Percentiles rank a stretch among this genome's conserved stretches.
Conservation (phyloP, 2,113 vertebrate species). For the Odobenus rosmarus region DNA sequence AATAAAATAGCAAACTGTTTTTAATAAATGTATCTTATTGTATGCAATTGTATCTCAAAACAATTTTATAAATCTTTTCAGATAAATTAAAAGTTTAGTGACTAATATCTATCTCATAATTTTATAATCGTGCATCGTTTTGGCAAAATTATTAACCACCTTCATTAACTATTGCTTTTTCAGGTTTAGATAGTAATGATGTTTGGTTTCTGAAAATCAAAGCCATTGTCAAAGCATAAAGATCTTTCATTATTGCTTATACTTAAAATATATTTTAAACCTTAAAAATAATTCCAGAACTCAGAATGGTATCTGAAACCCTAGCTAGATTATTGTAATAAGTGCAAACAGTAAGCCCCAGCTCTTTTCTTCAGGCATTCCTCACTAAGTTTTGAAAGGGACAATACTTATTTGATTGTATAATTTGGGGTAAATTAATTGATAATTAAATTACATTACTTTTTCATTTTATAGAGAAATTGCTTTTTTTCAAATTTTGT, state of each 20-base stretch:
- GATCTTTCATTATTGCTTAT: neutral
- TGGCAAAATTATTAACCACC: neutral
- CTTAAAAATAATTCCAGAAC: neutral
- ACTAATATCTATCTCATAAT: neutral
- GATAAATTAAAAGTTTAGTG: neutral
- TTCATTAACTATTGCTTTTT: neutral
- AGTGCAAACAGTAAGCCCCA: neutral
- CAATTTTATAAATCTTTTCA: neutral
- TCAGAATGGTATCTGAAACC: neutral
- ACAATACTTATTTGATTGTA: constrained; percentile 34
- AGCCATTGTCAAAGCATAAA: neutral
- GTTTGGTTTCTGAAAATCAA: neutral
- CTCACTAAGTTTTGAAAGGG: neutral
- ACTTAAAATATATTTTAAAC: constrained; percentile 19
- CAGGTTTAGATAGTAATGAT: neutral
- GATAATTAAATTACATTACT: constrained; percentile 34
- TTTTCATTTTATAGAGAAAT: constrained; percentile 43
- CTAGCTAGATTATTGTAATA: neutral
- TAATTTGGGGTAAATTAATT: constrained; percentile 31
- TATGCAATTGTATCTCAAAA: neutral
- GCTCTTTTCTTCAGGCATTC: neutral
- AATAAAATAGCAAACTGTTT: neutral
- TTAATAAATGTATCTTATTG: neutral
- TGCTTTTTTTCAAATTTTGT: neutral
- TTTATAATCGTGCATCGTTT: neutral